Conservation (phyloP, 64 coral and sea anemone genomes). For the Actinia tenebrosa region DNA sequence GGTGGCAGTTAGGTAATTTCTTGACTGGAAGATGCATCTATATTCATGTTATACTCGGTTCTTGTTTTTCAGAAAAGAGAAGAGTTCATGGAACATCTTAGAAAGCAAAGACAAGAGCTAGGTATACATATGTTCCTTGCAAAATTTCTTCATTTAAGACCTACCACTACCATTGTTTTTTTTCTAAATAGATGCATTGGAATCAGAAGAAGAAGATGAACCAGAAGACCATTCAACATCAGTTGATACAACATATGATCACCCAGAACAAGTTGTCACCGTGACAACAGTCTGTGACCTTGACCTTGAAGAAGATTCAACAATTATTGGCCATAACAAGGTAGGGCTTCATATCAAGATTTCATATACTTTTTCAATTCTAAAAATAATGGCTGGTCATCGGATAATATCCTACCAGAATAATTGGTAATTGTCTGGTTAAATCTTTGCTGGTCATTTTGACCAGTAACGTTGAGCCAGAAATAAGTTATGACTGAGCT, state of each 20-base stretch:
- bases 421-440: too few species aligned
- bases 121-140: constrained; percentile 19
- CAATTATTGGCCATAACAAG: constrained; percentile 78
- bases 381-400: too few species aligned
- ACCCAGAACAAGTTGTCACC: constrained; percentile 81
- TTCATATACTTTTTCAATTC: too few species aligned
- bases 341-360: constrained; percentile 5
- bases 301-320: constrained; percentile 57
- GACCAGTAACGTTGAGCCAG: too few species aligned
- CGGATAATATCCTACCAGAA: too few species aligned
- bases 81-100: constrained; percentile 42
- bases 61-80: constrained; percentile 43
- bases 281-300: constrained; percentile 70
- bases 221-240: constrained; percentile 28
- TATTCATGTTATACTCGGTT: background rate
- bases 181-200: constrained; percentile 51
- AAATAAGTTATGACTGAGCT: too few species aligned
- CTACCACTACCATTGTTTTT: background rate
- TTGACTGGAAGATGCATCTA: too few species aligned
- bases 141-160: background rate
- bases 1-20: too few species aligned
- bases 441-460: too few species aligned
- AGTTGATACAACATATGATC: constrained; percentile 71
- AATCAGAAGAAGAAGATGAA: constrained; percentile 58
- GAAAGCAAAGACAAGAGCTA: constrained; percentile 47